phyloP scores from a whole-genome alignment of 1,140 invertebrate species.

The Battus philenor region DNA sequence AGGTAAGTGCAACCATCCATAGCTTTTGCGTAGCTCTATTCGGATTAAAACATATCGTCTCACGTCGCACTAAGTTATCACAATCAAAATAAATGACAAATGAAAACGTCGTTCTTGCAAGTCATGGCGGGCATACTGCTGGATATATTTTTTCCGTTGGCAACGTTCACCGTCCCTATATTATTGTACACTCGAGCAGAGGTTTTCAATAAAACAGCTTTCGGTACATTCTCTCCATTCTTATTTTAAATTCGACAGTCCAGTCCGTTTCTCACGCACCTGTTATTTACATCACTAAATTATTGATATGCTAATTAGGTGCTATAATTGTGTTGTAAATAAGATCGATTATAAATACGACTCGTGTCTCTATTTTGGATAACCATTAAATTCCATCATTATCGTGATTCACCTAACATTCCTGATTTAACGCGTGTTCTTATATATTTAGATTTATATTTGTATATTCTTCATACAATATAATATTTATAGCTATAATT shows the following conservation, averaged over 20 bases:
- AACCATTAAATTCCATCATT: no score
- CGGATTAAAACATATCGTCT: constrained; percentile 67
- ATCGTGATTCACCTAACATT: no score
- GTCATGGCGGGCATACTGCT: constrained; percentile 47
- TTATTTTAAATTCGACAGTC: constrained; percentile 31
- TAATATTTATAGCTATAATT: no score
- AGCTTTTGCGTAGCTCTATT: constrained; percentile 52
- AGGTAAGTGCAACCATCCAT: constrained; percentile 31
- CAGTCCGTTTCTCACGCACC: constrained; percentile 59
- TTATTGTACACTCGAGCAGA: constrained; percentile 51
- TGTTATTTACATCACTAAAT: constrained; percentile 37
- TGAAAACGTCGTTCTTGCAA: constrained; percentile 71
- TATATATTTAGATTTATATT: no score
- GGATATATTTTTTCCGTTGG: constrained; percentile 44
- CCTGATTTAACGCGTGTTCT: no score
- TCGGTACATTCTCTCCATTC: constrained; percentile 49
- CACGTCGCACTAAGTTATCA: constrained; percentile 69
- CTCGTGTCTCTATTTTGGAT: no score
- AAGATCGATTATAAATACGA: no score
- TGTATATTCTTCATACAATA: no score
- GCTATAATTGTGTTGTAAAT: no score
- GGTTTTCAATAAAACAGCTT: constrained; percentile 64
- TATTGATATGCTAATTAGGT: constrained; percentile 28
- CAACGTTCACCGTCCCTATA: constrained; percentile 53
- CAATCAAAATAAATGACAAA: constrained; percentile 77